Conservation (phyloP, 2,888 invertebrate species). For the Deilephila elpenor region DNA sequence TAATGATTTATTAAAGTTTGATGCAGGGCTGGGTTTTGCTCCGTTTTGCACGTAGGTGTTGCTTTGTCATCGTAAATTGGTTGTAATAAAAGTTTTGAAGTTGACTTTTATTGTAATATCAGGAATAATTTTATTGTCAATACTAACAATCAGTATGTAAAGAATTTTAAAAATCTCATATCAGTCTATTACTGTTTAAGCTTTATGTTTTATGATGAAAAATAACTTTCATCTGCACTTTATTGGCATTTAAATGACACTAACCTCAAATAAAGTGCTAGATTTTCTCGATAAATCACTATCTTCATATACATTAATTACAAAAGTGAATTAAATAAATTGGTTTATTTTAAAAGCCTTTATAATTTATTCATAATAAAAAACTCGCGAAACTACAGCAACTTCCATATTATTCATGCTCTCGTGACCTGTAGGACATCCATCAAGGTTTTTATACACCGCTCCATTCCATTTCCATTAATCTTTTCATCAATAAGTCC, state of each 20-base stretch:
- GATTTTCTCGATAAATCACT: too few species aligned
- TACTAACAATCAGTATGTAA: too few species aligned
- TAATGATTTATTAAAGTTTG: conserved; percentile 19
- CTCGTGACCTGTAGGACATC: conserved; percentile 4
- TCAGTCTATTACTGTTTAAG: too few species aligned
- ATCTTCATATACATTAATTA: too few species aligned
- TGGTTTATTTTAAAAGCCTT: background rate
- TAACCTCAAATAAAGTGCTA: too few species aligned
- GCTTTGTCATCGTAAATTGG: background rate
- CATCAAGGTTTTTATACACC: conserved; percentile 4
- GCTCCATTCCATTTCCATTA: conserved; percentile 15
- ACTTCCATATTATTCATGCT: conserved; percentile 5
- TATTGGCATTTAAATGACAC: too few species aligned
- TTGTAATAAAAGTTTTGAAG: background rate
- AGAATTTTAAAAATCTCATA: too few species aligned
- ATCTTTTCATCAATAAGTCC: conserved; percentile 18
- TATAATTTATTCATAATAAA: background rate
- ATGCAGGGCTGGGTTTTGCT: background rate
- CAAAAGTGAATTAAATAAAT: background rate
- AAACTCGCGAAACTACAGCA: background rate
- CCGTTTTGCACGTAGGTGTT: background rate
- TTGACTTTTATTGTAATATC: too few species aligned
- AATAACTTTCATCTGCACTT: too few species aligned
- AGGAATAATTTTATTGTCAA: too few species aligned
- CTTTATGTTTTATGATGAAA: too few species aligned